Evolutionary conservation across 2,888 invertebrate species (phyloP), one percentile per base, ranked within the genome.

Genomic region (Pyralis farinalis): DNA sequence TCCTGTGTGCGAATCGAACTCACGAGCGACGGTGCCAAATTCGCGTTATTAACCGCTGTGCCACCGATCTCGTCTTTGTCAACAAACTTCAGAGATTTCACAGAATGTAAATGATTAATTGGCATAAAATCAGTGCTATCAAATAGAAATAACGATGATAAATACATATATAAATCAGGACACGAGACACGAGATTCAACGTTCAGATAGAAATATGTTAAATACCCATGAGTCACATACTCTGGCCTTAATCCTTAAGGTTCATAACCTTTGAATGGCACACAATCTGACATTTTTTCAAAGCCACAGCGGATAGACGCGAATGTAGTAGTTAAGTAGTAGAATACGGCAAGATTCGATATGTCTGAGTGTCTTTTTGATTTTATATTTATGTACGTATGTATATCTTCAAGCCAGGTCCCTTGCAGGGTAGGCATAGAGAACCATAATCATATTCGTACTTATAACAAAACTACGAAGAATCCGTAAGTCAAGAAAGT

Each of bases 181-280:
- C 29, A 63, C 64, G 52, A 64, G 57, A 60, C 62, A 59, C 57
- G 56, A 3, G 16, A 16, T 16, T 16, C 16, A 16, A 16, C 16
- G 16, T 16, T 4, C 16, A 16, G 16, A 16, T 4, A 16, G 3
- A 4, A 16, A 16, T 16, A 16, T n/a, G n/a, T n/a, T n/a, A n/a
- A n/a, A n/a, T n/a, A n/a, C n/a, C n/a, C n/a, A n/a, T n/a, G 53
- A 58, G 63, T 56, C 68, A 77, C 74, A 75, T 56, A 74, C 75
- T 75, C 63, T 54, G 57, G 65, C 66, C 66, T 63, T 69, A 74
- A 73, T 72, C 70, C 65, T 54, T 46, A 48, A 64, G 69, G 71
- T 71, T 63, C 52, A 65, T 57, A 64, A 73, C 65, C 71, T 61
- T 54, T 62, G 48, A 55, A 61, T 67, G 59, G 67, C 71, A 63